A percentile compares a stretch with the other conserved stretches of the same genome.
phyloP scores from a whole-genome alignment of 2,797 vertebrate genomes.

The Tiaroga cobitis region DNA sequence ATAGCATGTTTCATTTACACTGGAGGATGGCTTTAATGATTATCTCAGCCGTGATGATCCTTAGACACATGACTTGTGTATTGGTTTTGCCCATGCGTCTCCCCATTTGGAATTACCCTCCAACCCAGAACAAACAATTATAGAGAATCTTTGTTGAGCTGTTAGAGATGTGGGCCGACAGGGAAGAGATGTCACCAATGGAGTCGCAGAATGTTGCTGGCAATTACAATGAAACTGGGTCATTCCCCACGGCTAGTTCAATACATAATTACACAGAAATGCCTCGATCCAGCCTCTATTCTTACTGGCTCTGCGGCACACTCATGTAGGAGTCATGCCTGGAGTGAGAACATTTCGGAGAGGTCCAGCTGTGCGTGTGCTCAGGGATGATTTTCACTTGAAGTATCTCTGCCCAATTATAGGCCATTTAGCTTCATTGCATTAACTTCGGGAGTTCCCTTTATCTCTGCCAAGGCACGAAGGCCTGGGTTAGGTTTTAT shows the following conservation, averaged over 20 bases:
- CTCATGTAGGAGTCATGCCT: constrained; percentile 51
- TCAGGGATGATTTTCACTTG: constrained; percentile 21
- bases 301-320: constrained; percentile 52
- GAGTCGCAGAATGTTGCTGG: constrained; percentile 59
- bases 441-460: constrained; percentile 41
- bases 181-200: constrained; percentile 52
- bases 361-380: constrained; percentile 54
- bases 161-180: constrained; percentile 61
- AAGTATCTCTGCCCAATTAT: constrained; percentile 48
- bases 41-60: constrained; percentile 42
- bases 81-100: constrained; percentile 1
- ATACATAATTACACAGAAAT: constrained; percentile 72
- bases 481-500: constrained; percentile 19
- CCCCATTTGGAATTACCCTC: not conserved
- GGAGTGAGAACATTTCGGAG: constrained; percentile 53
- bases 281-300: constrained; percentile 60
- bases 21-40: constrained; percentile 51
- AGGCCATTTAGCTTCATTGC: constrained; percentile 33
- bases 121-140: constrained; percentile 1
- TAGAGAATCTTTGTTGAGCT: constrained; percentile 51
- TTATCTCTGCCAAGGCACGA: constrained; percentile 49
- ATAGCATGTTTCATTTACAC: constrained; percentile 39
- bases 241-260: constrained; percentile 72
- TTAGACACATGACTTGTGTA: not conserved
- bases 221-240: constrained; percentile 74